Evolutionary conservation across 2,113 vertebrate genomes (phyloP), one percentile per base, ranked within the genome.

Genomic region (Motacilla tschutschensis): DNA sequence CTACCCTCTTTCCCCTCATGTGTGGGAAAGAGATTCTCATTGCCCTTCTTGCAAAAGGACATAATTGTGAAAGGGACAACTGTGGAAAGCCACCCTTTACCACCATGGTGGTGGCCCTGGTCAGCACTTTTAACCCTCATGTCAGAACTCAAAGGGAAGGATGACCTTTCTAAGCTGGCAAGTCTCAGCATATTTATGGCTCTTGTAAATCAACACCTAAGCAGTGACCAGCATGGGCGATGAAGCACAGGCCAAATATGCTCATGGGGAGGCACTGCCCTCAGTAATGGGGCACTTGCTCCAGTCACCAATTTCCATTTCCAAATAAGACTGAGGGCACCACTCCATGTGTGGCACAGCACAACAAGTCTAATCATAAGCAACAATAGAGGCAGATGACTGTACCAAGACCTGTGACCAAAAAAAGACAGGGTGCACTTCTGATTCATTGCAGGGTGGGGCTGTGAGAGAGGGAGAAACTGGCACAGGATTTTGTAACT

Each of bases 371-470:
- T 54, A 67, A 88, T 83, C 80, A 22, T 26, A 75, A 69, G 77
- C 80, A 91, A 94, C 88, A 91, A 85, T 26, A 87, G 77, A 71
- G 81, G 67, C 17, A 10, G 63, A 70, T 88, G 85, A 91, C 71
- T 88, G 36, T 67, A 93, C 26, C 57, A 84, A 91, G 81, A 83
- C 84, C 90, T 88, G 86, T 84, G 88, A 88, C 88, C 74, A 86
- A 91, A 94, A 89, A 93, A 93, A 88, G 92, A 76, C 67, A 88
- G 5, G 4, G 86, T 44, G 60, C 75, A 67, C 64, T 84, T 88
- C 83, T 93, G 90, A 91, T 84, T 94, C 93, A 93, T 10, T 62
- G 41, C 65, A 46, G 89, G 87, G 89, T 87, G 79, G 67, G 67
- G 91, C 79, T 82, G 33, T 14, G 55, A 75, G 38, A 84, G 64